A percentile compares a stretch with the other conserved stretches of the same genome.
Evolutionary conservation across 1,140 invertebrate species (phyloP).

Genomic region (Rhagoletis pomonella): DNA sequence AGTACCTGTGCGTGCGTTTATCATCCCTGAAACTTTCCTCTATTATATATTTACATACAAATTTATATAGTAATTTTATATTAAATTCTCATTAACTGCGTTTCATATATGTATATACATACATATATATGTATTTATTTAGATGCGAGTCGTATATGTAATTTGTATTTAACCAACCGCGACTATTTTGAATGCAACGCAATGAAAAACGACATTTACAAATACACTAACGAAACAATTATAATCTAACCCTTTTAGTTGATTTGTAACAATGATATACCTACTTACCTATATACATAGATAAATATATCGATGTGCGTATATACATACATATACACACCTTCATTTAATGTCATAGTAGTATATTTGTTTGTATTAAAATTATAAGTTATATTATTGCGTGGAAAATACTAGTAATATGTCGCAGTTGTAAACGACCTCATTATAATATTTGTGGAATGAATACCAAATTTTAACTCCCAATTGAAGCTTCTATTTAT

Average conservation of each 20-base stretch:
- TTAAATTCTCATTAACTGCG: constrained; percentile 35
- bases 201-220: constrained; percentile 35
- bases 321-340: neutral
- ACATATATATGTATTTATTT: neutral
- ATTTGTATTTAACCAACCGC: constrained; percentile 50
- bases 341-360: neutral
- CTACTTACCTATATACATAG: neutral
- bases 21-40: neutral
- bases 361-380: neutral
- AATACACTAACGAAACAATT: constrained; percentile 5
- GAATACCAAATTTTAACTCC: neutral
- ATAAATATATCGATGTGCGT: neutral
- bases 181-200: constrained; percentile 40
- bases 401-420: neutral
- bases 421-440: constrained; percentile 41
- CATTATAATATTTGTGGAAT: constrained; percentile 6
- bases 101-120: neutral
- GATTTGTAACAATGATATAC: too few species aligned
- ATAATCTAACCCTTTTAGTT: constrained; percentile 40
- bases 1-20: constrained; percentile 19
- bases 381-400: constrained; percentile 27
- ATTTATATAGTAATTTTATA: neutral
- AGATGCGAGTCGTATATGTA: neutral
- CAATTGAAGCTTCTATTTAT: neutral
- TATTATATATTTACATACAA: neutral